Percentiles rank a stretch among this genome's conserved stretches.
These are phyloP conservation scores for Cololabis saira DNA, from an alignment of 2,113 vertebrate species.

Conservation along the genomic window DNA sequence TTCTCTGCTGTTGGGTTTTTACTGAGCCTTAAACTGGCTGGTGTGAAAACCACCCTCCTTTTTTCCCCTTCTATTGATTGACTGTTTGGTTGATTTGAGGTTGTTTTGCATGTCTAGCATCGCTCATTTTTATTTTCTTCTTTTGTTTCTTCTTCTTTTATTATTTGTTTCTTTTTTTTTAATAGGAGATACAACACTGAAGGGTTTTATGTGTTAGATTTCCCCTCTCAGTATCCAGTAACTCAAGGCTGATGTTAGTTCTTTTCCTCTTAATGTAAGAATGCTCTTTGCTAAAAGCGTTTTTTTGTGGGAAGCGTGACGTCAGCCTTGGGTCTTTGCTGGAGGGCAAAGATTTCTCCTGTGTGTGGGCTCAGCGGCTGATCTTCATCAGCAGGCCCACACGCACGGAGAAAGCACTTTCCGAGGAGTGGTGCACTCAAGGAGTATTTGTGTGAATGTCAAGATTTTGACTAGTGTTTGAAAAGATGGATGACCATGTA, in stretches of 20 bases:
- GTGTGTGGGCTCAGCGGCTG: conserved; percentile 53
- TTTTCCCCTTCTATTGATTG: conserved; percentile 55
- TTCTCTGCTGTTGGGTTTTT: conserved; percentile 51
- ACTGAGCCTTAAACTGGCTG: conserved; percentile 58
- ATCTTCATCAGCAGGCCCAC: conserved; percentile 55
- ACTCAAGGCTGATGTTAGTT: conserved; percentile 44
- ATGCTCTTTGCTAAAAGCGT: not conserved
- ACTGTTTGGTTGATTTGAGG: conserved; percentile 67
- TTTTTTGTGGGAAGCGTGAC: conserved; percentile 37
- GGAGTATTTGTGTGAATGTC: conserved; percentile 76
- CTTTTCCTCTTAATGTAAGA: conserved; percentile 11
- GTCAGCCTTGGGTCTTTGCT: conserved; percentile 57
- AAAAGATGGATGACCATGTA: conserved; percentile 68
- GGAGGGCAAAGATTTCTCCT: conserved; percentile 58
- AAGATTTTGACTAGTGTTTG: conserved; percentile 67
- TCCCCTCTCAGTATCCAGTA: conserved; percentile 51
- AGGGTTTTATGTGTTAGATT: conserved; percentile 70
- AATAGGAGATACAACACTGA: conserved; percentile 73
- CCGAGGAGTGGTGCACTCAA: conserved; percentile 69
- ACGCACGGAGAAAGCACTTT: conserved; percentile 65
- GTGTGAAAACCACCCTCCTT: conserved; percentile 59
- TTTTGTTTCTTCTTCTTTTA: not conserved
- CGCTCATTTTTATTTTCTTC: conserved; percentile 30
- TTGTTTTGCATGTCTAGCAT: conserved; percentile 76
- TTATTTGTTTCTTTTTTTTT: conserved; percentile 15